These are phyloP conservation scores for Sceloporus undulatus DNA, from an alignment of 2,113 vertebrate species.

Conservation along the genomic window DNA sequence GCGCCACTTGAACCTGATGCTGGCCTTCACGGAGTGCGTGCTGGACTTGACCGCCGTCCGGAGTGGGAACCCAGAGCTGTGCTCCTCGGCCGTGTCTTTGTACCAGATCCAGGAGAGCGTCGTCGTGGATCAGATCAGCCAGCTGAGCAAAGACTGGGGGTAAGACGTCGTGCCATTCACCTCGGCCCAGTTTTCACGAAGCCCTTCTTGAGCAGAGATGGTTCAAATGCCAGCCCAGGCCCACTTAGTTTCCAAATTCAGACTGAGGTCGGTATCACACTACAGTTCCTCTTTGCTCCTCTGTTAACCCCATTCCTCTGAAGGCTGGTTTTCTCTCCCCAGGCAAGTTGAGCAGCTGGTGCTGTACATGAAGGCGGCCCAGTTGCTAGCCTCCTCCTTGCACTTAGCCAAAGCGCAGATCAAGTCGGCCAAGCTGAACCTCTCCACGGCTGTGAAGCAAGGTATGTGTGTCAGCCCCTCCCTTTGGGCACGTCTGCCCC, in stretches of 20 bases:
- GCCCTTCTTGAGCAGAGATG: background rate
- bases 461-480: slow-evolving; percentile 72
- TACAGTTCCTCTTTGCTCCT: background rate
- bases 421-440: slow-evolving; percentile 94
- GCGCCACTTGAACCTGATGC: slow-evolving; percentile 92
- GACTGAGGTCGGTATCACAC: too few relatives aligned
- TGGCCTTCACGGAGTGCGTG: slow-evolving; percentile 94
- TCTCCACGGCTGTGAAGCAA: slow-evolving; percentile 94
- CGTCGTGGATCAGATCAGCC: slow-evolving; percentile 97
- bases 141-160: slow-evolving; percentile 98
- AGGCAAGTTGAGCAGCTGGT: slow-evolving; percentile 97
- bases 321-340: slow-evolving; percentile 13
- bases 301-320: background rate
- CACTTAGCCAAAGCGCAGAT: slow-evolving; percentile 97
- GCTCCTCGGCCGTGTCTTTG: slow-evolving; percentile 85
- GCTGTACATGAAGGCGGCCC: slow-evolving; percentile 95
- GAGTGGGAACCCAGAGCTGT: slow-evolving; percentile 86
- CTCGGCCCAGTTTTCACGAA: rapidly evolving
- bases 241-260: too few relatives aligned
- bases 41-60: slow-evolving; percentile 91
- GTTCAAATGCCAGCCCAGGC: too few relatives aligned
- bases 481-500: background rate
- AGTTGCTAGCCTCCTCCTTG: slow-evolving; percentile 93
- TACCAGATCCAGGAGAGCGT: slow-evolving; percentile 96
- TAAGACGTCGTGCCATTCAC: slow-evolving; percentile 62